Percentiles rank a stretch among this genome's conserved stretches.
These are phyloP conservation scores for Xenops minutus DNA, from an alignment of 2,797 vertebrate species.

Conservation along the genomic window DNA sequence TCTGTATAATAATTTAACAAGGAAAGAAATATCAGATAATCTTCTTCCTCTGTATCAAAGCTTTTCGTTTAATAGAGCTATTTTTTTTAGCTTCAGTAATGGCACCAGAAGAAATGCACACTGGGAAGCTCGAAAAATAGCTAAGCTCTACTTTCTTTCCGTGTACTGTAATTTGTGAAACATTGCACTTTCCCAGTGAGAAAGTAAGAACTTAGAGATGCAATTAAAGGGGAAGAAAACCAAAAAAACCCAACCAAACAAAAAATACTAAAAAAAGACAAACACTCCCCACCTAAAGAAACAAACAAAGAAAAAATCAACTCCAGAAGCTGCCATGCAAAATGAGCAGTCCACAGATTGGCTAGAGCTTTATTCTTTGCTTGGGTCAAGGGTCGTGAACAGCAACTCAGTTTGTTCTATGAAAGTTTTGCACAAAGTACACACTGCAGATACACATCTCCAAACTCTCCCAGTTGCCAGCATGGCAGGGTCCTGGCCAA, in stretches of 20 bases:
- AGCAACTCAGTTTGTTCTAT: background rate
- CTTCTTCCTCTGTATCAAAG: constrained; percentile 14
- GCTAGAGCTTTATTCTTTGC: background rate
- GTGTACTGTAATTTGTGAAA: background rate
- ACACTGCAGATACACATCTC: background rate
- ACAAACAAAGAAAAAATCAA: background rate
- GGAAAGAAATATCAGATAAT: constrained; percentile 1
- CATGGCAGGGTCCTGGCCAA: background rate
- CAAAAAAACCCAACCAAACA: background rate
- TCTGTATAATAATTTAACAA: background rate
- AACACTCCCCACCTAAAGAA: too few species aligned
- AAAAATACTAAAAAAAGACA: too few species aligned
- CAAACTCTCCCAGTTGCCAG: background rate
- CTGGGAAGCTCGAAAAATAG: constrained; percentile 11
- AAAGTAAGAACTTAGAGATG: background rate
- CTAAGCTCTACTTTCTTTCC: background rate
- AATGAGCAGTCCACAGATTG: background rate
- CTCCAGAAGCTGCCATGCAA: background rate
- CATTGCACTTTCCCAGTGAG: background rate
- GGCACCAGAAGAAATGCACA: background rate
- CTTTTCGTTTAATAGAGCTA: constrained; percentile 28
- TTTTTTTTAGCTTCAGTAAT: constrained; percentile 11
- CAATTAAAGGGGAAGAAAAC: background rate
- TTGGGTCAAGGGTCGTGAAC: background rate
- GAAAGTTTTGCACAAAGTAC: background rate